phyloP scores from a whole-genome alignment of 2,888 invertebrate species.

The Limnephilus marmoratus region DNA sequence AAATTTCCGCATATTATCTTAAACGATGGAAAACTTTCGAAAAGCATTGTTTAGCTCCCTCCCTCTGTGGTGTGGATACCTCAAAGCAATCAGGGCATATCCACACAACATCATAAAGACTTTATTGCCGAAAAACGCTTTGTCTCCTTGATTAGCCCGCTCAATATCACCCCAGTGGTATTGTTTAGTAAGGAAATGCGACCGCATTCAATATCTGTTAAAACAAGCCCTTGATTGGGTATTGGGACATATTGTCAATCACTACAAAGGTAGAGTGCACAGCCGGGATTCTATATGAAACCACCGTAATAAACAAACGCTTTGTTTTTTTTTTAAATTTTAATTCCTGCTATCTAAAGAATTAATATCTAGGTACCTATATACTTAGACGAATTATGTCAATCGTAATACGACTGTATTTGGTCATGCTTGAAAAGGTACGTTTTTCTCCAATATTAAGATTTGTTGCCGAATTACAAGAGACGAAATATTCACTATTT shows the following conservation, averaged over 20 bases:
- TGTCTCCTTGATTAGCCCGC: slow-evolving; percentile 62
- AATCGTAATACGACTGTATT: too few relatives aligned
- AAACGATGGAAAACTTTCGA: background rate
- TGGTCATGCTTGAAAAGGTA: too few relatives aligned
- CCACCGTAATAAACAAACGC: background rate
- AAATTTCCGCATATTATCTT: background rate
- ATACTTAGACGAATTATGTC: background rate
- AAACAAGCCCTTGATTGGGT: background rate
- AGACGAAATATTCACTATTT: too few relatives aligned
- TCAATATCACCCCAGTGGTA: slow-evolving; percentile 60
- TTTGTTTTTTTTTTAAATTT: background rate
- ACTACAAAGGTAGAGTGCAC: background rate
- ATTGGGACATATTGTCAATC: background rate
- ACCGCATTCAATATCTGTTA: slow-evolving; percentile 43
- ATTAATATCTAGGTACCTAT: background rate
- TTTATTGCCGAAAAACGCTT: slow-evolving; percentile 54
- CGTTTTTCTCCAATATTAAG: too few relatives aligned
- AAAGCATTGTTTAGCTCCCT: slow-evolving; percentile 9
- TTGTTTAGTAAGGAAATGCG: slow-evolving; percentile 47
- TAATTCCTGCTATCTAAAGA: background rate
- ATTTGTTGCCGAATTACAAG: too few relatives aligned
- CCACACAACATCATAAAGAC: slow-evolving; percentile 22
- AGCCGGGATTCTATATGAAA: background rate
- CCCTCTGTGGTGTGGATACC: background rate
- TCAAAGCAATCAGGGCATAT: slow-evolving; percentile 5